A percentile compares a stretch with the other conserved stretches of the same genome.
Conservation (phyloP, 2,888 invertebrate genomes). For the Ophion costatus region DNA sequence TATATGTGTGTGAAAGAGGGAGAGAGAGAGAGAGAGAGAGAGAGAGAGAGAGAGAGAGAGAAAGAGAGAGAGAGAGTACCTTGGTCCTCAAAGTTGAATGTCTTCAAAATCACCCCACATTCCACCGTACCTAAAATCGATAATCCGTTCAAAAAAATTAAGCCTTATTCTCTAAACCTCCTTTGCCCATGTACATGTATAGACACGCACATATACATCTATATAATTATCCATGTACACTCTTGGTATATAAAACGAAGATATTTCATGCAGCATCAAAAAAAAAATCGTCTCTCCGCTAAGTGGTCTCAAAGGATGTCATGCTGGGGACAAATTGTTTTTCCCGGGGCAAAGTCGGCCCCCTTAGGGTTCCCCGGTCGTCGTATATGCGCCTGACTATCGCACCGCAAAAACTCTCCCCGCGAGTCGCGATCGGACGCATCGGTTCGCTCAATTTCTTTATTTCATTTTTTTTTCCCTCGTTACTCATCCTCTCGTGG, state of each 20-base stretch:
- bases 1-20: no score
- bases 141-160: no score
- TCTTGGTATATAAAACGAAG: conserved; percentile 1
- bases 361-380: conserved; percentile 41
- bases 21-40: no score
- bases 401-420: conserved; percentile 29
- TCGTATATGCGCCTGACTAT: not conserved
- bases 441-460: conserved; percentile 26
- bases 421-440: conserved; percentile 10
- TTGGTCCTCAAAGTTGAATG: no score
- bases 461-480: not conserved
- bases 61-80: no score
- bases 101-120: no score
- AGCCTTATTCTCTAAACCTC: no score
- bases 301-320: conserved; percentile 80
- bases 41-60: no score
- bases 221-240: not conserved
- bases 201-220: conserved; percentile 19
- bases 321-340: conserved; percentile 79
- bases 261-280: conserved; percentile 68
- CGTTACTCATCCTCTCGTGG: not conserved
- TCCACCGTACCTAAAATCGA: no score
- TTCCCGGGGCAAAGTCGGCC: conserved; percentile 64
- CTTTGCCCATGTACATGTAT: not conserved
- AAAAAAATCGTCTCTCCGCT: conserved; percentile 74